Base-by-base conservation (phyloP, 2,113 vertebrate genomes). In the Nibea albiflora region DNA sequence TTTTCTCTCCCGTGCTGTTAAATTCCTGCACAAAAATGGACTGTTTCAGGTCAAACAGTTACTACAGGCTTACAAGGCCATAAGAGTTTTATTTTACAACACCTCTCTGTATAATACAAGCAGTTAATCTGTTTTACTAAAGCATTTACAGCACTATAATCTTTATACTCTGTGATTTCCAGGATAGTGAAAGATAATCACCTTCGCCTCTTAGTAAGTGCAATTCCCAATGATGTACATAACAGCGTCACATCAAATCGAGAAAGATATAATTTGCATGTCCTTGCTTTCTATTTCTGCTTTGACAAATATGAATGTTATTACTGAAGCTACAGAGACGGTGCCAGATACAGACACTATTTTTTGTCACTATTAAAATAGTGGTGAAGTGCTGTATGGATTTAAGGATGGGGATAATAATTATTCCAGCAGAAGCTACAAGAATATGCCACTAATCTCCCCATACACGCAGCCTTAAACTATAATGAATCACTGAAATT, bases 81-180 rank as follows among this genome's bases (percentile, higher is more conserved):
- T 73, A 58, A 50, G 8, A 49, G 14, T 87, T 90, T 83, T 83
- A 83, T 87, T 85, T 83, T 81, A 82, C 61, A 72, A 71, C 20
- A 44, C 63, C 66, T 76, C 19, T 46, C 77, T 35, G 5, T 80
- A 65, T 85, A 82, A 64, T 68, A 31, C 49, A 24, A 62, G 60
- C 64, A 68, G 66, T 81, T 78, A 74, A 78, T 76, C 63, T 69
- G 75, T 79, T 82, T 76, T 64, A 80, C 53, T 58, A 56, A 85
- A 85, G 9, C 49, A 58, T 73, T 66, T 77, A 82, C 42, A 53
- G 35, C 28, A 44, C 31, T 28, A 56, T 71, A 67, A 71, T 78
- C 63, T 84, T 73, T 63, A 77, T 53, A 56, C 47, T 39, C 17
- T 16, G 35, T 6, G 1, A 44, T 73, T 69, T 76, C 54, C 26